Conservation (phyloP, 2,113 vertebrate genomes). For the Elephantulus edwardii region DNA sequence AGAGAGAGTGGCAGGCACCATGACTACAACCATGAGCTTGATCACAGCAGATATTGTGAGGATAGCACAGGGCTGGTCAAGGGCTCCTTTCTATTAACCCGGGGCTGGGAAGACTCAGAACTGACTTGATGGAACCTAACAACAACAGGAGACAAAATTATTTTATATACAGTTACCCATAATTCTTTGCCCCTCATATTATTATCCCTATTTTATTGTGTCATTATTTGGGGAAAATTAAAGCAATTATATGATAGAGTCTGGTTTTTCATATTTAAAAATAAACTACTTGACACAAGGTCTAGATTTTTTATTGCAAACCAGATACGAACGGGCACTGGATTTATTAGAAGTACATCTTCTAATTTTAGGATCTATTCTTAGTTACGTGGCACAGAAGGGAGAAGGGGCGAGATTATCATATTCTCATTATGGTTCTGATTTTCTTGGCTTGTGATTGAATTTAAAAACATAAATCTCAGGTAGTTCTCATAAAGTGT, state of each 20-base stretch:
- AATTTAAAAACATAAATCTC: slow-evolving; percentile 50
- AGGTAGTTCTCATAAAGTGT: slow-evolving; percentile 39
- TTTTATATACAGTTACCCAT: too few relatives aligned
- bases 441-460: not conserved
- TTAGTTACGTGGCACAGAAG: not conserved
- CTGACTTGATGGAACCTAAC: too few relatives aligned
- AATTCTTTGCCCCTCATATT: not conserved
- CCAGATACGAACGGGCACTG: not conserved
- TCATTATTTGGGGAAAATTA: not conserved
- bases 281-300: not conserved
- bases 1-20: too few relatives aligned
- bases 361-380: slow-evolving; percentile 21
- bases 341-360: not conserved
- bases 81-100: too few relatives aligned
- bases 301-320: slow-evolving; percentile 29
- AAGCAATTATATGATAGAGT: not conserved
- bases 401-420: not conserved
- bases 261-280: slow-evolving; percentile 3
- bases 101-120: too few relatives aligned
- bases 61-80: too few relatives aligned
- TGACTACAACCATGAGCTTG: too few relatives aligned
- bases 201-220: not conserved
- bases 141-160: too few relatives aligned
- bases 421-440: not conserved
- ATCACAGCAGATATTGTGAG: too few relatives aligned